Conservation (phyloP, 2,113 vertebrate genomes). For the Nesogale talazaci region DNA sequence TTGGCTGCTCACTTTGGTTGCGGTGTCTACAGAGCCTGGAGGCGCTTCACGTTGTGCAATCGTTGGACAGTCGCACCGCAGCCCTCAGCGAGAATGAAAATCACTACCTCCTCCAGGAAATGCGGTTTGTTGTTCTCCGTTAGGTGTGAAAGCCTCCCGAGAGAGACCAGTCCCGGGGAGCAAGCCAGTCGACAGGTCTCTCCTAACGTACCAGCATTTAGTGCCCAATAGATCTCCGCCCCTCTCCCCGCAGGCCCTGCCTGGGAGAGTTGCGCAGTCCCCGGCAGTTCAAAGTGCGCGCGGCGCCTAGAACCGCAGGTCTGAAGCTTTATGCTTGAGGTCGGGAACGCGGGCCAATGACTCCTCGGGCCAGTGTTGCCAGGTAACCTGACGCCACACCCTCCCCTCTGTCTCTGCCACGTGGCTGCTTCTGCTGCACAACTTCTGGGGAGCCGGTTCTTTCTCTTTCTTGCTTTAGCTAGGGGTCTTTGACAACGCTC, state of each 20-base stretch:
- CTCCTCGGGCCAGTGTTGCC: background rate
- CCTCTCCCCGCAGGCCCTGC: background rate
- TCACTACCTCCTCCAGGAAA: background rate
- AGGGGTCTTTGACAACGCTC: background rate
- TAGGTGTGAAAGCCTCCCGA: background rate
- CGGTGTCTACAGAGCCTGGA: background rate
- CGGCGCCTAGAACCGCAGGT: background rate
- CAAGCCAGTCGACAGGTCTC: background rate
- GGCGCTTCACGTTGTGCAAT: background rate
- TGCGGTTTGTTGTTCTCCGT: background rate
- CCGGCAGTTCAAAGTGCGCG: background rate
- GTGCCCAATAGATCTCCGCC: background rate
- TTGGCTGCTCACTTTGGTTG: background rate
- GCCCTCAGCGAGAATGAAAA: background rate
- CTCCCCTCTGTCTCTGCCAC: constrained; percentile 42
- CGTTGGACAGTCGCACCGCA: background rate
- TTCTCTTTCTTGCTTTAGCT: background rate
- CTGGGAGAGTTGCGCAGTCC: background rate
- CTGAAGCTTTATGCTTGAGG: constrained; percentile 53
- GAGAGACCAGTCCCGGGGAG: background rate
- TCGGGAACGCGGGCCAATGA: background rate
- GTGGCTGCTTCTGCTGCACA: constrained; percentile 38
- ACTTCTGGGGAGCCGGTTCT: background rate
- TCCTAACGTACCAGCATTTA: background rate
- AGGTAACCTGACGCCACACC: constrained; percentile 64